Evolutionary conservation across 1,140 invertebrate genomes (phyloP).

Genomic region (Agrypnia vestita): DNA sequence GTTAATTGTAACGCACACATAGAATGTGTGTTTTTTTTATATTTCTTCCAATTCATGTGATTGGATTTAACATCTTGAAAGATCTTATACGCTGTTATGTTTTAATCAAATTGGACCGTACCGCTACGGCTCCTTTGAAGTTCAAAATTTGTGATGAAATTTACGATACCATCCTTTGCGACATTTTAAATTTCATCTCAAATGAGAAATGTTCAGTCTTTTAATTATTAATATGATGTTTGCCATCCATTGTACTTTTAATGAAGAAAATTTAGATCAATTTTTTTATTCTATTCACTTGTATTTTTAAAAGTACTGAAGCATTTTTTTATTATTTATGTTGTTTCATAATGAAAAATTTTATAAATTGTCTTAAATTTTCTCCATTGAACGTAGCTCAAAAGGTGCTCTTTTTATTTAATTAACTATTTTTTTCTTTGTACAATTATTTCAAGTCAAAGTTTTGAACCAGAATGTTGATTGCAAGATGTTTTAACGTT

Average conservation of each 20-base stretch:
- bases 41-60: not conserved
- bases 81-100: conserved; percentile 13
- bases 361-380: conserved; percentile 27
- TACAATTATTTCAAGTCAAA: not conserved
- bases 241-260: conserved; percentile 29
- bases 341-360: not conserved
- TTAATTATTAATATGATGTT: conserved; percentile 25
- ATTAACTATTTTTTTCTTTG: not conserved
- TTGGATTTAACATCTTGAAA: not conserved
- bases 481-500: conserved; percentile 5
- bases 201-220: not conserved
- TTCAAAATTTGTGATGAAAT: conserved; percentile 26
- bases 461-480: conserved; percentile 5
- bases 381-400: conserved; percentile 21
- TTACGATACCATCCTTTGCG: not conserved
- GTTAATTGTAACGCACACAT: not conserved
- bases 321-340: not conserved
- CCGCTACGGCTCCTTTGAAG: not conserved
- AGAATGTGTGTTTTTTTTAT: not conserved
- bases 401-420: conserved; percentile 20
- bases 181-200: too few species aligned
- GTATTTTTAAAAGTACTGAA: too few species aligned
- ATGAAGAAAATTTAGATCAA: conserved; percentile 27
- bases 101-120: not conserved
- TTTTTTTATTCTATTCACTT: conserved; percentile 16